Percentiles rank a stretch among this genome's conserved stretches.
Conservation (phyloP, 1,140 invertebrate genomes). For the Calephelis virginiensis region DNA sequence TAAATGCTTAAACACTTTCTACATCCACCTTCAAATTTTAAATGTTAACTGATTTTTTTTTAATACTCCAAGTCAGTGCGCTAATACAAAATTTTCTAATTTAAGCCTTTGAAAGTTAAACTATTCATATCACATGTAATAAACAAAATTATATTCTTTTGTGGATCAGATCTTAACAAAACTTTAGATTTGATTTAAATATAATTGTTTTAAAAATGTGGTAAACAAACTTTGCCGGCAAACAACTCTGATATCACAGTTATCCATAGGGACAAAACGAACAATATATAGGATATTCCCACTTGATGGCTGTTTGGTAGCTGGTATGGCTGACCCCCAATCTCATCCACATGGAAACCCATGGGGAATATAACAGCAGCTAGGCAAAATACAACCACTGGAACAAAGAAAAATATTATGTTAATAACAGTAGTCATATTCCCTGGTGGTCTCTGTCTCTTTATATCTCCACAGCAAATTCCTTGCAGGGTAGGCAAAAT, state of each 20-base stretch:
- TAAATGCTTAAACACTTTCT: too few species aligned
- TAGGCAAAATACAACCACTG: constrained; percentile 96
- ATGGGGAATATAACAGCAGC: constrained; percentile 97
- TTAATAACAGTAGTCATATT: not conserved
- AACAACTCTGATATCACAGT: constrained; percentile 97
- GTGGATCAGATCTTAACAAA: not conserved
- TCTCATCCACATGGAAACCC: constrained; percentile 96
- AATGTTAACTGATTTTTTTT: too few species aligned
- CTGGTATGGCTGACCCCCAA: constrained; percentile 96
- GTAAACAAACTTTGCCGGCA: constrained; percentile 97
- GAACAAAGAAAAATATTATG: constrained; percentile 62
- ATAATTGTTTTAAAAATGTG: constrained; percentile 86
- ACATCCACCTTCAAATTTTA: too few species aligned
- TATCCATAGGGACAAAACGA: constrained; percentile 96
- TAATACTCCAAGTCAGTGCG: too few species aligned
- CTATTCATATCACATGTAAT: too few species aligned
- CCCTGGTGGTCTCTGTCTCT: too few species aligned
- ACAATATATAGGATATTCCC: constrained; percentile 96
- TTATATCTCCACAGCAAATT: too few species aligned
- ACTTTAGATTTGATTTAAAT: not conserved
- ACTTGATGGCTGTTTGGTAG: constrained; percentile 97
- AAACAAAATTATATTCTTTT: too few species aligned
- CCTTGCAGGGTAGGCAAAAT: too few species aligned
- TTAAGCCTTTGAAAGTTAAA: too few species aligned
- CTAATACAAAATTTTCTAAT: too few species aligned